Evolutionary conservation across 2,888 invertebrate genomes (phyloP).

Genomic region (Drosophila mulleri): DNA sequence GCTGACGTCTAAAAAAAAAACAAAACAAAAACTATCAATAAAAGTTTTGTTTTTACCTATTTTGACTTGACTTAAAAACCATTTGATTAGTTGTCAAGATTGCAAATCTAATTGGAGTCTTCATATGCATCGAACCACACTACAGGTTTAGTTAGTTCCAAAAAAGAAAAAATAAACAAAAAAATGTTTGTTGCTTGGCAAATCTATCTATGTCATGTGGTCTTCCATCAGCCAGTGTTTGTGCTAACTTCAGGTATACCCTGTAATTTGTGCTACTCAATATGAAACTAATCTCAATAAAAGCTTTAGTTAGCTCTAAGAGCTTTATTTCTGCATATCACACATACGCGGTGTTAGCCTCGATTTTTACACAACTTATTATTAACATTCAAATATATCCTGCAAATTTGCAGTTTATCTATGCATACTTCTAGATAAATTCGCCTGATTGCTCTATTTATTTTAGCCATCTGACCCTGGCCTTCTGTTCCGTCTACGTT

Average conservation of each 20-base stretch:
- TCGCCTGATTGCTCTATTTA: slow-evolving; percentile 19
- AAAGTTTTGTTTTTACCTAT: neutral
- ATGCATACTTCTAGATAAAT: slow-evolving; percentile 4
- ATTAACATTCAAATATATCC: neutral
- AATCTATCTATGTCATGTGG: neutral
- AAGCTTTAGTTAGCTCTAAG: too few relatives aligned
- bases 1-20: neutral
- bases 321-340: neutral
- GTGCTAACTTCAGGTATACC: too few relatives aligned
- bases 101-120: neutral
- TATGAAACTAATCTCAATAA: too few relatives aligned
- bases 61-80: neutral
- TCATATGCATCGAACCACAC: neutral
- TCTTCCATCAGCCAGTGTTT: too few relatives aligned
- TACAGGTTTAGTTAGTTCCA: slow-evolving; percentile 1
- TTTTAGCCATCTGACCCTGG: slow-evolving; percentile 45
- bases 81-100: slow-evolving; percentile 1
- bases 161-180: neutral
- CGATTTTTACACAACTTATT: neutral
- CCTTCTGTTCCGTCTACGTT: slow-evolving; percentile 36
- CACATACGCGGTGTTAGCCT: slow-evolving; percentile 28
- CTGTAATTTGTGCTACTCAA: too few relatives aligned
- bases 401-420: neutral
- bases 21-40: neutral
- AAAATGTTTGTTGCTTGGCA: neutral